A percentile compares a stretch with the other conserved stretches of the same genome.
Conservation (phyloP, 2,888 invertebrate genomes). For the Microdon myrmicae region DNA sequence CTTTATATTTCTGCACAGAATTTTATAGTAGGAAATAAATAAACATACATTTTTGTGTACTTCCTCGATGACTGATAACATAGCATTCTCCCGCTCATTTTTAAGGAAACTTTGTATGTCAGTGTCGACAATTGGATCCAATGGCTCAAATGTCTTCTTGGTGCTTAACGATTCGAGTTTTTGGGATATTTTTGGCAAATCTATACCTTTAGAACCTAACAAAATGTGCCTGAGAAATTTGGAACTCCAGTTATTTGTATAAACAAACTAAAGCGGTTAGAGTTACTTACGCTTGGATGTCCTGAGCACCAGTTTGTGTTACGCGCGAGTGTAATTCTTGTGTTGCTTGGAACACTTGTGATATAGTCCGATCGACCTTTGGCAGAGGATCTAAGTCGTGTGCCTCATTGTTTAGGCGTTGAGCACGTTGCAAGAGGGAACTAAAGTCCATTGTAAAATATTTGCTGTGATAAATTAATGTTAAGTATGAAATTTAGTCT, state of each 20-base stretch:
- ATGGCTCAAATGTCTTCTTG: slow-evolving; percentile 85
- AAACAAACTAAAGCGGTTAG: neutral
- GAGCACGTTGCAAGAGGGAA: slow-evolving; percentile 89
- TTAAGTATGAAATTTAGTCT: too few relatives aligned
- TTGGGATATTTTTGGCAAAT: slow-evolving; percentile 91
- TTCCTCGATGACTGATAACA: slow-evolving; percentile 89
- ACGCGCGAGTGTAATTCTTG: slow-evolving; percentile 89
- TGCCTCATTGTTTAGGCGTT: slow-evolving; percentile 89
- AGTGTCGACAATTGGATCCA: slow-evolving; percentile 90
- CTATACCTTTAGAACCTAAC: slow-evolving; percentile 91
- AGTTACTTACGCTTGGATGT: slow-evolving; percentile 83
- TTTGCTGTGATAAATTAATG: neutral
- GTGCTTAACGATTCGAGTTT: slow-evolving; percentile 89
- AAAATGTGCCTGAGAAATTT: slow-evolving; percentile 78
- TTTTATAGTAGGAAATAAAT: neutral
- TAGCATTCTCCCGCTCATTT: slow-evolving; percentile 94
- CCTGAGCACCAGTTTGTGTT: slow-evolving; percentile 84
- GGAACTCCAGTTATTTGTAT: neutral
- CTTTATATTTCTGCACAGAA: neutral
- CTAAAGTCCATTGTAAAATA: slow-evolving; percentile 75
- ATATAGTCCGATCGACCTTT: slow-evolving; percentile 87
- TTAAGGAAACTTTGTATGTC: slow-evolving; percentile 90
- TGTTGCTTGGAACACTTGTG: slow-evolving; percentile 91
- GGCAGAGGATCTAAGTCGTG: slow-evolving; percentile 86
- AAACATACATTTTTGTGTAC: slow-evolving; percentile 81